Evolutionary conservation across 2,888 invertebrate genomes (phyloP).

Genomic region (Agonopterix arenella): DNA sequence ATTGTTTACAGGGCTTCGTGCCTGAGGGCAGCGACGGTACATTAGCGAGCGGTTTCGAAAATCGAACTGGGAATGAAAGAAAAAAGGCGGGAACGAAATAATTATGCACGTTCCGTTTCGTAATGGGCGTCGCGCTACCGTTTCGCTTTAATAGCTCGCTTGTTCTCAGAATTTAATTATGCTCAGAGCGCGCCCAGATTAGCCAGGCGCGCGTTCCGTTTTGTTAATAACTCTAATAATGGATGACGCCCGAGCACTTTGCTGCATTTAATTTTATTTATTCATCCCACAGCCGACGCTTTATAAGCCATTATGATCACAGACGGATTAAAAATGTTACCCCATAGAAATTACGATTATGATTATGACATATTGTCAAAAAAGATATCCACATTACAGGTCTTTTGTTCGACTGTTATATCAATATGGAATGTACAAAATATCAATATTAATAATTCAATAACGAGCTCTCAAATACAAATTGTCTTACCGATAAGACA

Average conservation of each 20-base stretch:
- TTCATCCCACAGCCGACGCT: constrained; percentile 27
- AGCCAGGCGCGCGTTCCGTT: constrained; percentile 63
- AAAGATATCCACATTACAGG: constrained; percentile 2
- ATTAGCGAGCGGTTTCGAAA: constrained; percentile 68
- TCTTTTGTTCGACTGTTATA: constrained; percentile 27
- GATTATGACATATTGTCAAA: constrained; percentile 6
- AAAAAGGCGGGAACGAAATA: constrained; percentile 74
- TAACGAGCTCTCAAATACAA: constrained; percentile 71
- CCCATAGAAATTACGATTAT: not conserved
- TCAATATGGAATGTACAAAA: constrained; percentile 31
- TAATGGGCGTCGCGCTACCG: constrained; percentile 74
- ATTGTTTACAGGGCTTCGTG: constrained; percentile 71
- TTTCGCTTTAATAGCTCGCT: constrained; percentile 73
- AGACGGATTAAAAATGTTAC: not conserved
- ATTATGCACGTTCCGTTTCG: constrained; percentile 75
- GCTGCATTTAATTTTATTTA: constrained; percentile 35
- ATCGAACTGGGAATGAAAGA: constrained; percentile 59
- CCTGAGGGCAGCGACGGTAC: constrained; percentile 56
- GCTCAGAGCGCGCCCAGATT: constrained; percentile 63
- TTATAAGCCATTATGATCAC: constrained; percentile 23
- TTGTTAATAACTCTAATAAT: constrained; percentile 73
- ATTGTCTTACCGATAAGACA: constrained; percentile 72
- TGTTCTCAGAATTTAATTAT: constrained; percentile 76
- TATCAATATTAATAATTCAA: constrained; percentile 68
- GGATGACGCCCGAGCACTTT: constrained; percentile 57